These are phyloP conservation scores for Drosophila funebris DNA, from an alignment of 1,140 invertebrate species.

Conservation along the genomic window DNA sequence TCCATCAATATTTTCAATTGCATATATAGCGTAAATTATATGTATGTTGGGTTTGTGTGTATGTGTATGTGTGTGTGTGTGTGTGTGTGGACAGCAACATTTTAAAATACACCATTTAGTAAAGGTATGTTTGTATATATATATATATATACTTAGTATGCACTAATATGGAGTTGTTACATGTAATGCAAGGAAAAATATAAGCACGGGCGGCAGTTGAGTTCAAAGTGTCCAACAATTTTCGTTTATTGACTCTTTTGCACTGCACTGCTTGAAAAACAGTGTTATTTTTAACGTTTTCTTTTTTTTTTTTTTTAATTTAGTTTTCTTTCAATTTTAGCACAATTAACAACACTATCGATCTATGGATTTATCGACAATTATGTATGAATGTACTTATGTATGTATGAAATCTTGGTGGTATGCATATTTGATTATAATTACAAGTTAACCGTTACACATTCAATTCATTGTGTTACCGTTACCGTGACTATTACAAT, in stretches of 20 bases:
- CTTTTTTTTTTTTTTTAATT: background rate
- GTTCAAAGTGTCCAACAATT: slow-evolving; percentile 4
- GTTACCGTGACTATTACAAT: slow-evolving; percentile 44
- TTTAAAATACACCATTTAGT: slow-evolving; percentile 66
- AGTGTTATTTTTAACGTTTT: slow-evolving; percentile 6
- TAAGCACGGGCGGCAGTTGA: slow-evolving; percentile 42
- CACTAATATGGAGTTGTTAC: slow-evolving; percentile 26
- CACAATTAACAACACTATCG: slow-evolving; percentile 25
- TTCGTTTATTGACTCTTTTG: background rate
- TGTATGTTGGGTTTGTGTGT: slow-evolving; percentile 47
- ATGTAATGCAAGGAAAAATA: slow-evolving; percentile 33
- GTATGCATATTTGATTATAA: slow-evolving; percentile 60
- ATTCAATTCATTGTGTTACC: background rate
- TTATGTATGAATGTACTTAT: too few relatives aligned
- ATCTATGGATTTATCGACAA: background rate
- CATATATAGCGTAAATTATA: slow-evolving; percentile 42
- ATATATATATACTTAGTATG: slow-evolving; percentile 35
- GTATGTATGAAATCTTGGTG: slow-evolving; percentile 68
- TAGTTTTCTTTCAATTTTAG: slow-evolving; percentile 2
- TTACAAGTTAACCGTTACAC: slow-evolving; percentile 12
- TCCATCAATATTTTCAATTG: slow-evolving; percentile 34
- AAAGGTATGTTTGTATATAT: slow-evolving; percentile 30
- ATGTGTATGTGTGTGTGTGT: slow-evolving; percentile 36
- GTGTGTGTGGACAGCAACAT: slow-evolving; percentile 69
- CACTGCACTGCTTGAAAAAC: slow-evolving; percentile 9